Evolutionary conservation across 2,797 vertebrate species (phyloP).

Genomic region (Todus mexicanus): DNA sequence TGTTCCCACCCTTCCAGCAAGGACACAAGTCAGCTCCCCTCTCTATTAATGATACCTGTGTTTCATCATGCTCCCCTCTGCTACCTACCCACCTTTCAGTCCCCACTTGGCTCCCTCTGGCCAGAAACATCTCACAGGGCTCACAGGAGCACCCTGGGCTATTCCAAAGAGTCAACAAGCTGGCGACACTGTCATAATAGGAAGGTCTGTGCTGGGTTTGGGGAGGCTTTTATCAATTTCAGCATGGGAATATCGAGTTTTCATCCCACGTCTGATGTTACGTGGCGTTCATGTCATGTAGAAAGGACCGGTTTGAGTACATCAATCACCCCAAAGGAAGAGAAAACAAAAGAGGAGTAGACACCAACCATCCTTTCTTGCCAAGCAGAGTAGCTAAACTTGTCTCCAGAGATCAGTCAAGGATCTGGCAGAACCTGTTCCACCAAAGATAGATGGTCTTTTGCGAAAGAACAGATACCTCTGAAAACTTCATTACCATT

Average conservation of each 20-base stretch:
- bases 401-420: constrained; percentile 21
- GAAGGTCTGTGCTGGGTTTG: neutral
- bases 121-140: fast-evolving
- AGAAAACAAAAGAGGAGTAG: neutral
- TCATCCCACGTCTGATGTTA: neutral
- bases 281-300: neutral
- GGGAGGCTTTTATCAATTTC: neutral
- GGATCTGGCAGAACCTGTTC: constrained; percentile 7
- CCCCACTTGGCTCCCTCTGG: neutral
- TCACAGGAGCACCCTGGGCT: neutral
- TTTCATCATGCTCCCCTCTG: neutral
- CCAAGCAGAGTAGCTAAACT: neutral
- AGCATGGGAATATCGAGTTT: neutral
- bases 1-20: neutral
- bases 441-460: neutral
- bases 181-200: fast-evolving
- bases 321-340: neutral
- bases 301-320: neutral
- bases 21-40: neutral
- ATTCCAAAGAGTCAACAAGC: neutral
- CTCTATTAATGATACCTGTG: neutral
- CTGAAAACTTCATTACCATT: neutral
- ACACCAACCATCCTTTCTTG: neutral
- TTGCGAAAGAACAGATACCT: neutral
- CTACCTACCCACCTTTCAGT: neutral